Percentiles rank a stretch among this genome's conserved stretches.
Evolutionary conservation across 1,140 invertebrate genomes (phyloP).

Genomic region (Bilobella aurantiaca): DNA sequence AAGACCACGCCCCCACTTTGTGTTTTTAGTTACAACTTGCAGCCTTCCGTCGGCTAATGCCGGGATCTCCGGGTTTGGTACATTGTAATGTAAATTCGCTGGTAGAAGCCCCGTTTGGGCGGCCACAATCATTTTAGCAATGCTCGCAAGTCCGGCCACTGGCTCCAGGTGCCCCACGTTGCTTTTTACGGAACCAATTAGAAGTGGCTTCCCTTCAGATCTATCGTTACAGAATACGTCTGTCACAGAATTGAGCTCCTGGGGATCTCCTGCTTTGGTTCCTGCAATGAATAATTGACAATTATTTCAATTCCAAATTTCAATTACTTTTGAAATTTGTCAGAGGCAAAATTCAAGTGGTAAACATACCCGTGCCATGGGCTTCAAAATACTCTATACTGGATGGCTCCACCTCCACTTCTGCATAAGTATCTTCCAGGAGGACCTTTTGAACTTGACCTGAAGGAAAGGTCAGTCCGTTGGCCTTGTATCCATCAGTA

Average conservation of each 20-base stretch:
- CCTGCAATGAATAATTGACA: too few species aligned
- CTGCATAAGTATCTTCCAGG: conserved; percentile 39
- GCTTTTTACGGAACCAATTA: conserved; percentile 91
- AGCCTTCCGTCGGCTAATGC: conserved; percentile 73
- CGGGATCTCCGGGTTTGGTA: conserved; percentile 78
- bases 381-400: conserved; percentile 42
- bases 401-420: conserved; percentile 39
- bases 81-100: conserved; percentile 75
- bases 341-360: too few species aligned
- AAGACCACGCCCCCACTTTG: conserved; percentile 70
- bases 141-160: conserved; percentile 50
- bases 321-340: too few species aligned
- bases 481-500: conserved; percentile 46
- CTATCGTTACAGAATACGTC: conserved; percentile 83
- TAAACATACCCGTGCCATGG: conserved; percentile 45
- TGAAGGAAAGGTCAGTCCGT: conserved; percentile 42
- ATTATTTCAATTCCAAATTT: too few species aligned
- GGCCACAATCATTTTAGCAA: conserved; percentile 81
- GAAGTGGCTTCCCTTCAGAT: conserved; percentile 51
- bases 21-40: conserved; percentile 70
- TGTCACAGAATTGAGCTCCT: conserved; percentile 87
- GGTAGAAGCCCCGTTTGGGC: conserved; percentile 82
- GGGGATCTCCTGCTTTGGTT: conserved; percentile 75
- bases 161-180: conserved; percentile 97
- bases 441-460: conserved; percentile 37